Evolutionary conservation across 2,113 vertebrate species (phyloP), one percentile per base, ranked within the genome.

Genomic region (Vireo altiloquus): DNA sequence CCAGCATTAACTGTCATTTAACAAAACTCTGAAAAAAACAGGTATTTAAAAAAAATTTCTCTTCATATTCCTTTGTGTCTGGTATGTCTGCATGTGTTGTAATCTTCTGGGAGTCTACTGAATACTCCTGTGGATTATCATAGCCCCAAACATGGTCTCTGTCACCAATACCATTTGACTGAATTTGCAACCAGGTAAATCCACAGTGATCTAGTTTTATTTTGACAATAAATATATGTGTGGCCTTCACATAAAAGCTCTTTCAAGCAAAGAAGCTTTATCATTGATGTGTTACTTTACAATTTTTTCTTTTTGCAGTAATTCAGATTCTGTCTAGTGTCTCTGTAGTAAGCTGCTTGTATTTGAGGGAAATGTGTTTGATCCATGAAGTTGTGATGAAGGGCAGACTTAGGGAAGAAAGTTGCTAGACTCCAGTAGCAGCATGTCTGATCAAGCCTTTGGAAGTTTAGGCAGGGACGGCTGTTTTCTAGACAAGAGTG

Each of bases 391-490:
- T 33, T 64, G 66, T 75, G 87, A 68, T 53, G 57, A 84, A 95
- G 57, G 61, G 57, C 49, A 27, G 8, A 17, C 57, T 76, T 75
- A 63, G 25, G n/a, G 56, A 84, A 56, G 74, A 21, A 84, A 82
- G 84, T 72, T 92, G 84, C 83, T 75, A 54, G 74, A 69, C 59
- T 79, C 50, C 47, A 49, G 3, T 35, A 82, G 78, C 70, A 76
- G 31, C 42, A 23, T 61, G 69, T 94, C 86, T 91, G 72, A 59
- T 78, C 37, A 54, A 80, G 76, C 74, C 65, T 57, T 92, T 92
- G 91, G 84, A 96, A 96, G 77, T 72, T 91, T 60, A 65, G 69
- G 77, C 70, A 87, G 37, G 15, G 60, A 95, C 64, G 81, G 71
- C 56, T 84, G 39, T 94, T 90, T 93, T 83, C 70, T 71, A 90